A percentile compares a stretch with the other conserved stretches of the same genome.
These are phyloP conservation scores for Agrotis ipsilon DNA, from an alignment of 2,888 invertebrate species.

Conservation along the genomic window DNA sequence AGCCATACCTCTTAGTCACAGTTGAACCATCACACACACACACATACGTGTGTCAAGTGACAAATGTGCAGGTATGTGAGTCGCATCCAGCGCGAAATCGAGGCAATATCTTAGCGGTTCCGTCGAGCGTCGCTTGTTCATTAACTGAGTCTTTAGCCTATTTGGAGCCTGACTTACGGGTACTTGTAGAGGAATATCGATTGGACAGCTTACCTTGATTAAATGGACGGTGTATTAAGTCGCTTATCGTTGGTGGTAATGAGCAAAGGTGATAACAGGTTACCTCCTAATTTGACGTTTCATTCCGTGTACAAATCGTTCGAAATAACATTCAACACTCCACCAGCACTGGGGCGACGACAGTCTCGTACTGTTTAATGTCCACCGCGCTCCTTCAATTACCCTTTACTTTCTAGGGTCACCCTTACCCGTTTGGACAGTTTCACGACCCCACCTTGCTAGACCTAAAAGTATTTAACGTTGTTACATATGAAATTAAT, in stretches of 20 bases:
- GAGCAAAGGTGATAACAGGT: no score
- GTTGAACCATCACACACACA: not conserved
- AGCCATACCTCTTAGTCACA: not conserved
- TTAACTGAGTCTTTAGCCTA: slow-evolving; percentile 49
- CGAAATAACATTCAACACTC: no score
- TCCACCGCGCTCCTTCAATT: no score
- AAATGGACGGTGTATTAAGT: not conserved
- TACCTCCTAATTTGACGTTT: no score
- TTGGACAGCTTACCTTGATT: slow-evolving; percentile 4
- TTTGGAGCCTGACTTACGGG: slow-evolving; percentile 27
- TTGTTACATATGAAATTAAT: not conserved
- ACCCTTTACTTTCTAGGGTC: no score
- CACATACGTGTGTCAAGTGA: slow-evolving; percentile 25
- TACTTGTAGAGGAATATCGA: slow-evolving; percentile 26
- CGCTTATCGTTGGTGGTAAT: not conserved
- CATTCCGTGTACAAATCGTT: no score
- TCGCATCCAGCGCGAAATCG: slow-evolving; percentile 25
- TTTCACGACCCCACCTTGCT: no score
- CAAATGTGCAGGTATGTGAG: slow-evolving; percentile 49
- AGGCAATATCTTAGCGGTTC: slow-evolving; percentile 60
- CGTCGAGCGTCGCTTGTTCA: slow-evolving; percentile 50
- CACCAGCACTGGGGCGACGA: no score
- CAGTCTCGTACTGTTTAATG: no score
- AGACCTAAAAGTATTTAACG: not conserved
- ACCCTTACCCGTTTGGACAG: no score